Conservation (phyloP, 2,113 vertebrate genomes). For the Albula goreensis region DNA sequence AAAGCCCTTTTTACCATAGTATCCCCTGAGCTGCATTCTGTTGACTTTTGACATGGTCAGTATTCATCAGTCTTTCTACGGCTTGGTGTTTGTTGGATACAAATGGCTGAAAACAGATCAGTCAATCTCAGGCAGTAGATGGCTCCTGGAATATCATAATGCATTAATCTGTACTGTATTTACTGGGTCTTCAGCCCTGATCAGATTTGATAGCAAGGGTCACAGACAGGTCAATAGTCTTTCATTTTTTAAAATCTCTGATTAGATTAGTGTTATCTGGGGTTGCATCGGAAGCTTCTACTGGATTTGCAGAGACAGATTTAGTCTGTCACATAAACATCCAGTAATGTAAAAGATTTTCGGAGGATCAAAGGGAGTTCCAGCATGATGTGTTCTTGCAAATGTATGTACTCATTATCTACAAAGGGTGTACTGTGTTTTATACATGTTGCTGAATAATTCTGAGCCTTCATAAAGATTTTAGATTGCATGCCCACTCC, state of each 20-base stretch:
- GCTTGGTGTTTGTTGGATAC: not conserved
- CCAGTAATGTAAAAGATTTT: not conserved
- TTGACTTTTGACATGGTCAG: not conserved
- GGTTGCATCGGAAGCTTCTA: not conserved
- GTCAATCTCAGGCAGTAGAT: not conserved
- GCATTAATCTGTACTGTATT: not conserved
- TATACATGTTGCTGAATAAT: not conserved
- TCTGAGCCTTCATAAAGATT: not conserved
- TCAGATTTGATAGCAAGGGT: no score
- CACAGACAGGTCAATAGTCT: not conserved
- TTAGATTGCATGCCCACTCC: no score
- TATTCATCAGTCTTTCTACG: not conserved
- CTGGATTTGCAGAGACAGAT: not conserved
- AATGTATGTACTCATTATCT: not conserved
- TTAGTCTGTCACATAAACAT: not conserved
- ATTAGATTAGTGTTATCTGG: not conserved
- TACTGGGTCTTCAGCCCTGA: not conserved
- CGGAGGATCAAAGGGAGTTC: not conserved
- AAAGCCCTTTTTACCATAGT: not conserved
- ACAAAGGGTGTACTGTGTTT: not conserved
- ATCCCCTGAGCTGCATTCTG: not conserved
- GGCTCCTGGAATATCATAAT: not conserved
- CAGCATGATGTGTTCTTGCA: not conserved
- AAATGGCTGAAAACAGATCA: not conserved
- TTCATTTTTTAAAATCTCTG: not conserved